Conservation (phyloP, 2,888 invertebrate species). For the Ametastegia equiseti region DNA sequence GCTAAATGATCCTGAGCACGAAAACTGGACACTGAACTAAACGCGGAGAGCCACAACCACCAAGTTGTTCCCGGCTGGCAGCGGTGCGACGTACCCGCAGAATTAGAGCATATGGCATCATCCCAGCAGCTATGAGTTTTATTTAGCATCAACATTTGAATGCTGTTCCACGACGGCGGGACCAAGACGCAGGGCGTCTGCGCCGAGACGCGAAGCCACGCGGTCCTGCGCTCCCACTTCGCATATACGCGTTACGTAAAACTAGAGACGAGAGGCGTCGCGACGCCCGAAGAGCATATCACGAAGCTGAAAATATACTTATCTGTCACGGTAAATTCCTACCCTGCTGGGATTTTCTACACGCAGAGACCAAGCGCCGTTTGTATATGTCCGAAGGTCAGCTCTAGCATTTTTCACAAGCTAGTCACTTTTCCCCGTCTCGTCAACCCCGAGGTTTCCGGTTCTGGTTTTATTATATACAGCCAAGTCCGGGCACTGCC, state of each 20-base stretch:
- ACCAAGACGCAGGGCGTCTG: conserved; percentile 38
- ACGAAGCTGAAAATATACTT: conserved; percentile 45
- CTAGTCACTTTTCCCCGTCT: not conserved
- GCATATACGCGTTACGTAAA: not conserved
- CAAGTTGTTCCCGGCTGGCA: conserved; percentile 45
- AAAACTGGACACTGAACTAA: conserved; percentile 45
- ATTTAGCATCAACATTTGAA: conserved; percentile 73
- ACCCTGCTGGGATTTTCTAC: not conserved
- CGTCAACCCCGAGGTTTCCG: not conserved
- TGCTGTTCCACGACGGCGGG: conserved; percentile 52
- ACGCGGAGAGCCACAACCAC: conserved; percentile 25
- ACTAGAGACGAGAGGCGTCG: conserved; percentile 32
- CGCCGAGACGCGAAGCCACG: conserved; percentile 33
- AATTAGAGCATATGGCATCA: conserved; percentile 74
- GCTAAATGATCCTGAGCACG: conserved; percentile 35
- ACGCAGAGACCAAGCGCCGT: not conserved
- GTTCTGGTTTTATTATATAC: not conserved
- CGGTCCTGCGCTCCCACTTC: conserved; percentile 30
- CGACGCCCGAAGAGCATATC: conserved; percentile 41
- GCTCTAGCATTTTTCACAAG: not conserved
- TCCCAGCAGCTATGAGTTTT: conserved; percentile 73
- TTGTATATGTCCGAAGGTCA: conserved; percentile 26
- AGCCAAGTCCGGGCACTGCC: not conserved
- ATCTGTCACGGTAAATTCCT: conserved; percentile 42
- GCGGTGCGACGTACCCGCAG: conserved; percentile 67